Conservation (phyloP, 2,113 vertebrate genomes). For the Tangachromis dhanisi region DNA sequence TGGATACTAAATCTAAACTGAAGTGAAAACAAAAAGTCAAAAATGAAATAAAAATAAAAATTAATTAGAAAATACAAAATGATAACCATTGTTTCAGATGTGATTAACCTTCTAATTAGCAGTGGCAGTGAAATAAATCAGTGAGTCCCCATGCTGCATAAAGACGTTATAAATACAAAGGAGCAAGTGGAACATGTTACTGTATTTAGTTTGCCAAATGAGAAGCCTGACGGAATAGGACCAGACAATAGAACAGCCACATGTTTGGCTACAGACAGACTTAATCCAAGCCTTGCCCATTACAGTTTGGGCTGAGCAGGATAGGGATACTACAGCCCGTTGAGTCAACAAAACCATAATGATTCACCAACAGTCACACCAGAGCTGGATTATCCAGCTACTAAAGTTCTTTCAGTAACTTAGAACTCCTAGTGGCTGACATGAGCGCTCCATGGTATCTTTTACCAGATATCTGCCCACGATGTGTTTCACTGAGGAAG, state of each 20-base stretch:
- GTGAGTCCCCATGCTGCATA: neutral
- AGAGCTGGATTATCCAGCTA: conserved; percentile 18
- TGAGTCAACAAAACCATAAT: conserved; percentile 21
- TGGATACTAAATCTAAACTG: neutral
- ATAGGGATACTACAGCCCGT: conserved; percentile 11
- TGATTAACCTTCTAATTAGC: neutral
- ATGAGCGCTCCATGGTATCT: neutral
- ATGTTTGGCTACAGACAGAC: neutral
- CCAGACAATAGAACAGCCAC: neutral
- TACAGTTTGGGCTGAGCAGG: conserved; percentile 14
- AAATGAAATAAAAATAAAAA: neutral
- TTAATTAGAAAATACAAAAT: neutral
- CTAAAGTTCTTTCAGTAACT: neutral
- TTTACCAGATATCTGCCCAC: conserved; percentile 20
- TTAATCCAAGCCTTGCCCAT: neutral
- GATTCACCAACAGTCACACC: conserved; percentile 46
- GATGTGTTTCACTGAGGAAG: conserved; percentile 56
- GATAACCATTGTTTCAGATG: neutral
- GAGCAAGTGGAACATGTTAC: neutral
- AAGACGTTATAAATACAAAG: neutral
- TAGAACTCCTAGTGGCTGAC: conserved; percentile 2
- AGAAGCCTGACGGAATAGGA: neutral
- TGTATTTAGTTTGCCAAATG: neutral
- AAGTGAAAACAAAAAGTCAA: neutral
- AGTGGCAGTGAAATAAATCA: neutral